These are phyloP conservation scores for Eupeodes corollae DNA, from an alignment of 1,140 invertebrate species.

Conservation along the genomic window DNA sequence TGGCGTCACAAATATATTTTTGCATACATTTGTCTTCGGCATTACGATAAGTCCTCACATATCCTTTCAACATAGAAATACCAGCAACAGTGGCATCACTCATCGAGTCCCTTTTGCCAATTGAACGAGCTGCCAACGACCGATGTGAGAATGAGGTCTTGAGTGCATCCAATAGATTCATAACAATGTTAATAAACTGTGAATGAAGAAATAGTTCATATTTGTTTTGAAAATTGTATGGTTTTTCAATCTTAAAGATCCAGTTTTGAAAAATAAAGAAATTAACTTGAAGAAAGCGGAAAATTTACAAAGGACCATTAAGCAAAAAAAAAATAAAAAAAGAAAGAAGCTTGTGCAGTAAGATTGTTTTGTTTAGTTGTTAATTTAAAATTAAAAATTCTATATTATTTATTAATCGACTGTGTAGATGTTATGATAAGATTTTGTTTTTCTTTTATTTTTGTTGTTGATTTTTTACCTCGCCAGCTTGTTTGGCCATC, in stretches of 20 bases:
- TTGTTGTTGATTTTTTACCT: constrained; percentile 50
- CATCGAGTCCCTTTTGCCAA: constrained; percentile 72
- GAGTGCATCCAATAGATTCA: constrained; percentile 76
- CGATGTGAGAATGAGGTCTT: constrained; percentile 86
- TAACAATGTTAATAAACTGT: constrained; percentile 83
- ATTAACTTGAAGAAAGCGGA: background rate
- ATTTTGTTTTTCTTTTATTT: background rate
- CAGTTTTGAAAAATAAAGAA: background rate
- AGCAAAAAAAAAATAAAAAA: background rate
- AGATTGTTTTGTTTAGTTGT: too few relatives aligned
- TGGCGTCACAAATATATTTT: constrained; percentile 79
- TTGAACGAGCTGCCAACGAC: constrained; percentile 64
- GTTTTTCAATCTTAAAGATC: too few relatives aligned
- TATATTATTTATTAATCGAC: too few relatives aligned
- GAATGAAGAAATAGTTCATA: constrained; percentile 14
- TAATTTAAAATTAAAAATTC: too few relatives aligned
- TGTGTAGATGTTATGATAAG: too few relatives aligned
- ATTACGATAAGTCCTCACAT: constrained; percentile 70
- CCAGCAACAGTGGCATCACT: constrained; percentile 76
- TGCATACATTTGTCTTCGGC: constrained; percentile 66
- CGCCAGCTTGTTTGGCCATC: constrained; percentile 85
- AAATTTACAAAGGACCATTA: background rate
- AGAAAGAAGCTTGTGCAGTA: too few relatives aligned
- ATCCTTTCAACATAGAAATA: constrained; percentile 78
- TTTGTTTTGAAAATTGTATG: too few relatives aligned